These are phyloP conservation scores for Carapus acus DNA, from an alignment of 2,797 vertebrate genomes.

Conservation along the genomic window DNA sequence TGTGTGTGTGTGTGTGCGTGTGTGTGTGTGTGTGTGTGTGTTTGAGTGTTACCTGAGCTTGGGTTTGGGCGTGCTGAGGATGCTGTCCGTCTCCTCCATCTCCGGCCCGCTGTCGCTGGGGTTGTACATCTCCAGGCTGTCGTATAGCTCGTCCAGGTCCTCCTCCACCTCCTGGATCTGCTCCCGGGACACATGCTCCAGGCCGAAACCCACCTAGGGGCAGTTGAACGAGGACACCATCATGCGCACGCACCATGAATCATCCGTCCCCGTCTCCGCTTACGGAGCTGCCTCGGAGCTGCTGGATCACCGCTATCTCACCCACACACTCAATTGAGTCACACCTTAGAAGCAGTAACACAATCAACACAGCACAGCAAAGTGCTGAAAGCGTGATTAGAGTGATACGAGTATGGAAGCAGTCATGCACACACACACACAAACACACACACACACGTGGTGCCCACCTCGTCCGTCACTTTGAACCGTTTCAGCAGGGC, in stretches of 20 bases:
- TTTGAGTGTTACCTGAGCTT: slow-evolving; percentile 59
- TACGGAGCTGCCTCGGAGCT: slow-evolving; percentile 9
- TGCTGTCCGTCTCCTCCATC: slow-evolving; percentile 94
- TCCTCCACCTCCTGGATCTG: slow-evolving; percentile 96
- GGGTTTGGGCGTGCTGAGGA: slow-evolving; percentile 95
- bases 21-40: neutral
- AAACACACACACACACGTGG: neutral
- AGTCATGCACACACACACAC: no score
- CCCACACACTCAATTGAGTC: slow-evolving; percentile 25
- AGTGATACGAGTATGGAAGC: neutral
- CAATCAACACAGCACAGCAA: neutral
- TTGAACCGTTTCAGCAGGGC: slow-evolving; percentile 93
- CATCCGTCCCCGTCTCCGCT: no score
- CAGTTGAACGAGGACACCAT: neutral
- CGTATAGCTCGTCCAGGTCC: slow-evolving; percentile 93
- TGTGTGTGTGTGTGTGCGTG: neutral
- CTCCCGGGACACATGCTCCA: slow-evolving; percentile 86
- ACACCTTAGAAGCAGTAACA: neutral
- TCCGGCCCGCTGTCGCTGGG: slow-evolving; percentile 96
- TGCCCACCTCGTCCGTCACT: slow-evolving; percentile 89
- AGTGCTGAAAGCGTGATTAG: neutral
- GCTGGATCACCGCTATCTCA: slow-evolving; percentile 31
- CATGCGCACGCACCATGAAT: no score
- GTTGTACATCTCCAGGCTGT: slow-evolving; percentile 97
- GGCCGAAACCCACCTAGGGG: slow-evolving; percentile 80